Base-by-base conservation (phyloP, 2,888 invertebrate species). In the Drosophila atroscutellata region DNA sequence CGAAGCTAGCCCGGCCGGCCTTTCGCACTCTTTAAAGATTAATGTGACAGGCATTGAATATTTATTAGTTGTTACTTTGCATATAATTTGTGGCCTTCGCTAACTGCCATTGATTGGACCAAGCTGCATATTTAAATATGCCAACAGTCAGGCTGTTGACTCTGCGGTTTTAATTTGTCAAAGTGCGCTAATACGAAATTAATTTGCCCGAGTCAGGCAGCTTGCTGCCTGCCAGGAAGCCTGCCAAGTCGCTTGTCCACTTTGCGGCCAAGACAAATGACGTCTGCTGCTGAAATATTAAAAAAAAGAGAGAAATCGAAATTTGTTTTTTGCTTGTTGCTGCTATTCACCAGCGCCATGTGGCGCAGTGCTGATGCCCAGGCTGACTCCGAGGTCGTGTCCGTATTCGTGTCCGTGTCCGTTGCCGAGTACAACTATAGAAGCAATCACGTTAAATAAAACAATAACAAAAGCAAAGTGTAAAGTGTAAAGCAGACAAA, bases 151-250 rank as follows among this genome's bases (percentile, higher is more conserved):
- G 86, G 74, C 90, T 83, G 84, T 84, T 90, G 90, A 89, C 84
- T 90, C 72, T 86, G 85, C 72, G 85, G 90, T 86, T 86, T 86
- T 86, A 86, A 86, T 86, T 86, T 86, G 85, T 86, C 85, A 86
- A 89, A 86, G 85, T 90, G 85, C 88, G 85, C 85, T 86, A 86
- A 86, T 86, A 86, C 89, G 85, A 90, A 90, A 86, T 86, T 86
- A 86, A 86, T 86, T 86, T 86, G 81, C 54, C 71, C 59, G 56
- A 77, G 81, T 72, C 83, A 76, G 75, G 45, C 42, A 39, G 54
- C 39, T 28, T n/a, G 59, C 67, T 55, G 36, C 15, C 57, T 50
- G 61, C 36, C 32, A 42, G 55, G 30, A 24, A 24, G 58, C 57
- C 71, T 77, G 81, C 82, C 87, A 77, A 65, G 81, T 54, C 59